These are phyloP conservation scores for Andrena trimmerana DNA, from an alignment of 2,888 invertebrate genomes.

Conservation along the genomic window DNA sequence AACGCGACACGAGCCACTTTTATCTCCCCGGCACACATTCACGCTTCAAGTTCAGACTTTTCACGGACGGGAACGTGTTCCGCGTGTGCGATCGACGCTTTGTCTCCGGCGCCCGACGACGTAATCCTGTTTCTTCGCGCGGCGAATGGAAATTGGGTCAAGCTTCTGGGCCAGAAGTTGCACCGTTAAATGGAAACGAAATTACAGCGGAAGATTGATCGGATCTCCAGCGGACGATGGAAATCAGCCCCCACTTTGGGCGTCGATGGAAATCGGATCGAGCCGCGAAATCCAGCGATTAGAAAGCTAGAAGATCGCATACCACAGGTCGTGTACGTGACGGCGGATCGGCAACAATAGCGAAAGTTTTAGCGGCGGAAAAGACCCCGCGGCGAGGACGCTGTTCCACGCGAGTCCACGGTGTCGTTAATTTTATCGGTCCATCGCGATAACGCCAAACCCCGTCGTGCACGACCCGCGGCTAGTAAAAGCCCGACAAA, in stretches of 20 bases:
- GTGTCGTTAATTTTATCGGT: conserved; percentile 53
- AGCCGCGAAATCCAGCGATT: conserved; percentile 37
- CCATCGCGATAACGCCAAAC: conserved; percentile 37
- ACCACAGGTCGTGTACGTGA: conserved; percentile 53
- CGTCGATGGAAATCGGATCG: conserved; percentile 27
- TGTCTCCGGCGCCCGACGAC: not conserved
- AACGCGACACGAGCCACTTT: conserved; percentile 31
- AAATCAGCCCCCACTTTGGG: not conserved
- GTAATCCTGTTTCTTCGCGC: too few relatives aligned
- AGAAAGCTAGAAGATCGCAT: conserved; percentile 48
- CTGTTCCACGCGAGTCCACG: conserved; percentile 32
- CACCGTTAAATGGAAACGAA: not conserved
- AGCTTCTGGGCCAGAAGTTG: not conserved
- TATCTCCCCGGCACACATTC: not conserved
- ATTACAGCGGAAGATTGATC: not conserved
- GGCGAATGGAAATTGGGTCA: not conserved
- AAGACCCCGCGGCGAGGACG: conserved; percentile 38
- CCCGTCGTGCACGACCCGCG: conserved; percentile 19
- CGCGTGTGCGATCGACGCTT: not conserved
- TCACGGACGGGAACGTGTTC: not conserved
- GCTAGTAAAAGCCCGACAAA: not conserved
- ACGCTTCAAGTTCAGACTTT: not conserved
- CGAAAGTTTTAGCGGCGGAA: conserved; percentile 41
- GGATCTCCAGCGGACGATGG: not conserved
- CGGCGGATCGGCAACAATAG: conserved; percentile 57